Base-by-base conservation (phyloP, 1,140 invertebrate species). In the Trachelipus rathkii region DNA sequence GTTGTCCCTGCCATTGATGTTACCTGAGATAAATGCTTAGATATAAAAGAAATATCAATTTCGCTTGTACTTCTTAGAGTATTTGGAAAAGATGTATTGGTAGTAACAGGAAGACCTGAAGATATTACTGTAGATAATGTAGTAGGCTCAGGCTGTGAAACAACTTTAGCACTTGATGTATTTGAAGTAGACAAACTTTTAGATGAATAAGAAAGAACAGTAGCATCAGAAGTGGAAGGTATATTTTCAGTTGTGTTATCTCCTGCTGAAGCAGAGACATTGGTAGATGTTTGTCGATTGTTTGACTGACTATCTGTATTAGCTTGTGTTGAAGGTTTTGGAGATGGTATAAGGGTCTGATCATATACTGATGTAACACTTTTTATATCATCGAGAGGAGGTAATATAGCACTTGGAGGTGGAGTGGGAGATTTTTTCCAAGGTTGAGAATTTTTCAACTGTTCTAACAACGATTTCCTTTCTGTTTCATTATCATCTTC, bases 401-500 rank as follows among this genome's bases (percentile, higher is more conserved):
- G 69, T 71, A 24, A 71, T n/a, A 71, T 33, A 71, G 84, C 84
- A 69, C 84, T 85, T 4, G 86, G 83, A 68, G 81, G 78, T 6
- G 85, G 83, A 46, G 87, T 85, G 75, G 85, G 87, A 33, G 88
- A 87, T 83, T 91, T 90, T 85, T 91, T 92, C 91, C 91, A 92
- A 33, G 91, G 90, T 90, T 92, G 91, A 21, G 91, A 87, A 84
- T 92, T 90, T 81, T 92, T 92, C 13, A 93, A 83, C 84, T 92
- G 90, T 80, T 92, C 91, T 60, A 92, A 83, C 81, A 92, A 86
- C 5, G 90, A 90, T 84, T 91, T 83, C 60, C 82, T 82, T 21
- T 90, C 11, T 89, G 45, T 46, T 21, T 78, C 73, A 23, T 67
- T 72, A 43, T 45, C 60, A 72, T 88, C 87, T 79, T 89, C 86